These are phyloP conservation scores for Silurus aristotelis DNA, from an alignment of 2,797 vertebrate species.

Conservation along the genomic window DNA sequence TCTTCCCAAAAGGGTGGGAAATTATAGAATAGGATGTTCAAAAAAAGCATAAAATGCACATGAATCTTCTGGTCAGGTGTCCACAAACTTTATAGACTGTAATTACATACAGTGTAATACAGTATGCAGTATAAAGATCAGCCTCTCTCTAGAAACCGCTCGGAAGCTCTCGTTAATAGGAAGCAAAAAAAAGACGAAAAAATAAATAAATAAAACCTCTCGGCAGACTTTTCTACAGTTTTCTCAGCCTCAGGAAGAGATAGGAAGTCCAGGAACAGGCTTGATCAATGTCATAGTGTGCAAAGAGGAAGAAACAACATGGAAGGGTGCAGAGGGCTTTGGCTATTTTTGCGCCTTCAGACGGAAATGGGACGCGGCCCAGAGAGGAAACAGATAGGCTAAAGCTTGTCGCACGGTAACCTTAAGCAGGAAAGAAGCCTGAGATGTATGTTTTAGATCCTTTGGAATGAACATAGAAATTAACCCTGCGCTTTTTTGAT, in stretches of 20 bases:
- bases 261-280: slow-evolving; percentile 83
- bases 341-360: slow-evolving; percentile 86
- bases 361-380: slow-evolving; percentile 84
- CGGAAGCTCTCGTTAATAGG: slow-evolving; percentile 75
- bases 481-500: background rate
- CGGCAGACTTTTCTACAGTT: slow-evolving; percentile 25
- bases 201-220: slow-evolving; percentile 50
- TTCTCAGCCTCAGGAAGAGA: slow-evolving; percentile 86
- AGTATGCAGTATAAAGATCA: slow-evolving; percentile 24
- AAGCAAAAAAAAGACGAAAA: slow-evolving; percentile 70
- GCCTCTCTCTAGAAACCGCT: slow-evolving; percentile 67
- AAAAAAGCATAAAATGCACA: too few relatives aligned
- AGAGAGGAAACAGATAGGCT: slow-evolving; percentile 87
- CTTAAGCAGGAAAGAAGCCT: slow-evolving; percentile 68
- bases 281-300: slow-evolving; percentile 86
- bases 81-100: too few relatives aligned
- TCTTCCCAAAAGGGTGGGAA: too few relatives aligned
- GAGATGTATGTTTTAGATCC: slow-evolving; percentile 66
- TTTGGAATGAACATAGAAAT: slow-evolving; percentile 48
- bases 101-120: too few relatives aligned
- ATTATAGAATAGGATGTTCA: too few relatives aligned
- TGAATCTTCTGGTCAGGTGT: too few relatives aligned
- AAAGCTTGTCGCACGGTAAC: slow-evolving; percentile 78
- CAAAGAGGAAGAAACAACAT: slow-evolving; percentile 83
- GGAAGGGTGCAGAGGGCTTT: slow-evolving; percentile 72